phyloP scores from a whole-genome alignment of 2,113 vertebrate species.

The Cettia cetti region DNA sequence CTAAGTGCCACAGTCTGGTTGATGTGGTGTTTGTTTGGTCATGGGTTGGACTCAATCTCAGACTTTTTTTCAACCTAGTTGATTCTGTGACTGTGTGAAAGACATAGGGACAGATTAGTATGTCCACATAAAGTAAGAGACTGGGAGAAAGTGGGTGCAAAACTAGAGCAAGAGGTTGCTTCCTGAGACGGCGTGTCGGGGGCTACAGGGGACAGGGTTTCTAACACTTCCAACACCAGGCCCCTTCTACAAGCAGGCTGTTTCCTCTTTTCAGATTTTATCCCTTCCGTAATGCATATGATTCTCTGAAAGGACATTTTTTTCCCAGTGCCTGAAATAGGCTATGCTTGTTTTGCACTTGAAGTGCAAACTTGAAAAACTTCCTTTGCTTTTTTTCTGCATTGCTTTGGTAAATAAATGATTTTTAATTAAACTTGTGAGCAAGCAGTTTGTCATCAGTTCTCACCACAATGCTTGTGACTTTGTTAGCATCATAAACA shows the following conservation, averaged over 20 bases:
- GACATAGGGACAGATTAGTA: background rate
- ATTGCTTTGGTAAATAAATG: background rate
- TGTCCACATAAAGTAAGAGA: fast-evolving
- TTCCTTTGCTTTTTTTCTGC: background rate
- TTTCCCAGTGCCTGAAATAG: background rate
- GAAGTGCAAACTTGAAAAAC: background rate
- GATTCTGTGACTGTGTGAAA: background rate
- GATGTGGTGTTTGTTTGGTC: background rate
- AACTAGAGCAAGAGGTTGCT: background rate
- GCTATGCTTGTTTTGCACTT: background rate
- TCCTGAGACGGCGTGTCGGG: fast-evolving
- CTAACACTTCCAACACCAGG: background rate
- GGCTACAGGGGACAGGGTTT: fast-evolving
- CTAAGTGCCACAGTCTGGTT: background rate
- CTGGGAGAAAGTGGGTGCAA: background rate
- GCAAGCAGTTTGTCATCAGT: background rate
- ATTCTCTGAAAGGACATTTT: background rate
- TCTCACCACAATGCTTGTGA: background rate
- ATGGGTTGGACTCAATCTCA: fast-evolving
- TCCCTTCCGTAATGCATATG: fast-evolving
- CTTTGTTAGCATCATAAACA: background rate
- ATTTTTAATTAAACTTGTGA: background rate
- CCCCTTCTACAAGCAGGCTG: background rate
- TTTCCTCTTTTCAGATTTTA: background rate
- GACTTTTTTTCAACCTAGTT: background rate